Percentiles rank a stretch among this genome's conserved stretches.
phyloP scores from a whole-genome alignment of 2,113 vertebrate species.

The Rhinoptilus africanus region DNA sequence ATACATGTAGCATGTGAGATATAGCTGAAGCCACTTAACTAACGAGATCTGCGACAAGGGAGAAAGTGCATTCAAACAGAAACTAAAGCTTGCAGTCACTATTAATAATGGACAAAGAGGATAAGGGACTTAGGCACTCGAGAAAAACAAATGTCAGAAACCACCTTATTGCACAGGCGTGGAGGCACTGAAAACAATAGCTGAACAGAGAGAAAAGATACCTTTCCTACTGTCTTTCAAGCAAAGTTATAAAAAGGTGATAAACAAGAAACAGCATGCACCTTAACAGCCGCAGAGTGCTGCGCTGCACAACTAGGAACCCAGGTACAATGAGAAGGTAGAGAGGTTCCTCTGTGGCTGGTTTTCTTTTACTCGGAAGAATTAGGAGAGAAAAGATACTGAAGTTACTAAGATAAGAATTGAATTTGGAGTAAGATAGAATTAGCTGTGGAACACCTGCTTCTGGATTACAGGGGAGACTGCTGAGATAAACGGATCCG shows the following conservation, averaged over 20 bases:
- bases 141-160: neutral
- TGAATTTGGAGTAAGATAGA: conserved; percentile 29
- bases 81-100: neutral
- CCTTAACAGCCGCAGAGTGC: neutral
- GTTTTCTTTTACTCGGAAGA: neutral
- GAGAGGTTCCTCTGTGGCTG: neutral
- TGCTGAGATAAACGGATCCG: neutral
- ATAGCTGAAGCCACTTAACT: neutral
- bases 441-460: neutral
- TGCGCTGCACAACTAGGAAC: neutral
- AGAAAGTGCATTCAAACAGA: neutral
- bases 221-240: neutral
- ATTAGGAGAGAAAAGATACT: neutral
- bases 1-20: neutral
- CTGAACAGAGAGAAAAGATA: neutral
- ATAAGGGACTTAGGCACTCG: neutral
- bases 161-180: neutral
- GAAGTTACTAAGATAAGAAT: neutral
- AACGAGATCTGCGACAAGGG: neutral
- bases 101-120: neutral
- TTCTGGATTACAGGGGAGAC: conserved; percentile 24
- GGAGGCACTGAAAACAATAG: neutral
- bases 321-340: neutral
- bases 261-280: neutral
- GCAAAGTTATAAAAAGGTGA: neutral